phyloP scores from a whole-genome alignment of 2,113 vertebrate species.

The Brienomyrus longianalis region DNA sequence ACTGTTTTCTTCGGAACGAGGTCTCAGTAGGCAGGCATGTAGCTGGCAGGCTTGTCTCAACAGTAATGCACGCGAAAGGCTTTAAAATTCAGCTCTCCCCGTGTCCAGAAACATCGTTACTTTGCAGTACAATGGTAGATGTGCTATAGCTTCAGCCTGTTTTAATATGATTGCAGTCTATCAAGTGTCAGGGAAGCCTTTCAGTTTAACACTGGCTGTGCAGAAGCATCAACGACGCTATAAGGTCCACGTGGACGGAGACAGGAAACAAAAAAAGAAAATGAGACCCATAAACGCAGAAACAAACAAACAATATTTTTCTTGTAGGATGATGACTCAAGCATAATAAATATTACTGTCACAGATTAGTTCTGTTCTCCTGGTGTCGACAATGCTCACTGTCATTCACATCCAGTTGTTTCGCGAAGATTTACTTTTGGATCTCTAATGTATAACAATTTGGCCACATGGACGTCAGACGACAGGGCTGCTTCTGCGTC shows the following conservation, averaged over 20 bases:
- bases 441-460: background rate
- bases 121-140: slow-evolving; percentile 33
- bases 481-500: background rate
- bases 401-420: background rate
- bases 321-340: background rate
- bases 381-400: background rate
- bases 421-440: background rate
- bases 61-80: slow-evolving; percentile 34
- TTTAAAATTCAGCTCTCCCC: slow-evolving; percentile 30
- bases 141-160: slow-evolving; percentile 37
- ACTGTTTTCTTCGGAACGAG: slow-evolving; percentile 38
- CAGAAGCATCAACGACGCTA: background rate
- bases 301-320: slow-evolving; percentile 14
- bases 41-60: slow-evolving; percentile 34
- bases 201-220: background rate
- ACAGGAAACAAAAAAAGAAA: background rate
- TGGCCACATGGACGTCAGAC: background rate
- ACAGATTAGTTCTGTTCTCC: background rate
- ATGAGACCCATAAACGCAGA: slow-evolving; percentile 12
- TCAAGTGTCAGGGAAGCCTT: background rate
- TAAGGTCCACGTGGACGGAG: background rate
- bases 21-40: slow-evolving; percentile 36
- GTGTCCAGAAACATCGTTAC: slow-evolving; percentile 30
- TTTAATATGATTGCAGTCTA: slow-evolving; percentile 5
- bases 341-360: background rate